A percentile compares a stretch with the other conserved stretches of the same genome.
Conservation (phyloP, 2,797 vertebrate species). For the Chaetophractus vellerosus region DNA sequence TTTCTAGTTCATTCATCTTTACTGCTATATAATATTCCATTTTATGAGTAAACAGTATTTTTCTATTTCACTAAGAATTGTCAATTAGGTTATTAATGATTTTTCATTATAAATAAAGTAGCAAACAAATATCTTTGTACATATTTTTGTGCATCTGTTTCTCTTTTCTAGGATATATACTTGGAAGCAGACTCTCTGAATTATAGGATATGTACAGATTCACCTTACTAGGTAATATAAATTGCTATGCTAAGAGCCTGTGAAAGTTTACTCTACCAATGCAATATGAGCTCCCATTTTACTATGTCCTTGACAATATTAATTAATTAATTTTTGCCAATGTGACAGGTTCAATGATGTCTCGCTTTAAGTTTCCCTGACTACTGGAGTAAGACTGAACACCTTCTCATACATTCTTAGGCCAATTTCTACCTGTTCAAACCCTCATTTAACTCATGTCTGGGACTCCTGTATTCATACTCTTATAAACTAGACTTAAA, state of each 20-base stretch:
- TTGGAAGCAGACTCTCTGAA: not conserved
- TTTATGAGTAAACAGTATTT: not conserved
- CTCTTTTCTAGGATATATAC: no score
- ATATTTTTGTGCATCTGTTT: no score
- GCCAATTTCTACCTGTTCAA: slow-evolving; percentile 29
- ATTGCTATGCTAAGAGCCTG: not conserved
- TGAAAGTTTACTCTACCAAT: not conserved
- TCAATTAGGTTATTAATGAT: not conserved
- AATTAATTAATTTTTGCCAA: not conserved
- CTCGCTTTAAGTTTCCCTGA: not conserved
- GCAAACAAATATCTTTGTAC: not conserved
- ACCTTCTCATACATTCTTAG: not conserved
- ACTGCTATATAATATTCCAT: not conserved
- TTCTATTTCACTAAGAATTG: not conserved
- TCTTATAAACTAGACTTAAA: slow-evolving; percentile 26
- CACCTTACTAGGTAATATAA: not conserved
- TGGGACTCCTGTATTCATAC: not conserved
- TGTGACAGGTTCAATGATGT: not conserved
- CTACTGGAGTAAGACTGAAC: not conserved
- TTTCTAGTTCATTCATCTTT: not conserved
- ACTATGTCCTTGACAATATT: not conserved
- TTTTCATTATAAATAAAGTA: not conserved
- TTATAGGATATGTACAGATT: not conserved
- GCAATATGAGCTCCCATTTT: not conserved
- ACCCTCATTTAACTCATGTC: not conserved